These are phyloP conservation scores for Glaucomys volans DNA, from an alignment of 2,113 vertebrate species.

Conservation along the genomic window DNA sequence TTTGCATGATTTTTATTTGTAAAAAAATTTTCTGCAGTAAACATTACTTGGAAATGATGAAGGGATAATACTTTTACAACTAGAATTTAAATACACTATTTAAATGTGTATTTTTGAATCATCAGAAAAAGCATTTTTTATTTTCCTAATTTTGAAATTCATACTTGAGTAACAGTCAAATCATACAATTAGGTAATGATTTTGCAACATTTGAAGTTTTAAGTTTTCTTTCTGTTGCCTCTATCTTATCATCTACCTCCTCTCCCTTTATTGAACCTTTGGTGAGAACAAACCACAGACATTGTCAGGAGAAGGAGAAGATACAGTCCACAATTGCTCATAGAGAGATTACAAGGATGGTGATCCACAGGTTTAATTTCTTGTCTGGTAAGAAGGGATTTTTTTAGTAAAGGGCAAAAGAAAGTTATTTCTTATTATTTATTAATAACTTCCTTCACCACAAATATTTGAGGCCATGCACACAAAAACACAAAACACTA, in stretches of 20 bases:
- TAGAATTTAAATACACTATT: not conserved
- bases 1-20: not conserved
- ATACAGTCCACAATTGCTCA: not conserved
- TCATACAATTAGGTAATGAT: not conserved
- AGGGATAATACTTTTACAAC: not conserved
- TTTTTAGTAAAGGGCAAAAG: not conserved
- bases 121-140: not conserved
- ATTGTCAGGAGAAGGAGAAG: not conserved
- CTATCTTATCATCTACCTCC: not conserved
- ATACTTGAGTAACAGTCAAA: not conserved
- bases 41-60: not conserved
- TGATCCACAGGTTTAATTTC: not conserved
- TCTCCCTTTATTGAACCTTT: not conserved
- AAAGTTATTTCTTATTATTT: not conserved
- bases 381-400: not conserved
- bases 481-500: not conserved
- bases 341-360: not conserved
- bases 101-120: not conserved
- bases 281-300: not conserved
- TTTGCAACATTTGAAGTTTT: not conserved
- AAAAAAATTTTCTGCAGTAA: not conserved
- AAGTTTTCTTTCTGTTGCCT: not conserved
- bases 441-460: not conserved
- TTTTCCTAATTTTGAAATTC: conserved; percentile 32
- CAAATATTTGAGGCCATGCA: not conserved